A percentile compares a stretch with the other conserved stretches of the same genome.
Conservation (phyloP, 2,113 vertebrate species). For the Pavo muticus region DNA sequence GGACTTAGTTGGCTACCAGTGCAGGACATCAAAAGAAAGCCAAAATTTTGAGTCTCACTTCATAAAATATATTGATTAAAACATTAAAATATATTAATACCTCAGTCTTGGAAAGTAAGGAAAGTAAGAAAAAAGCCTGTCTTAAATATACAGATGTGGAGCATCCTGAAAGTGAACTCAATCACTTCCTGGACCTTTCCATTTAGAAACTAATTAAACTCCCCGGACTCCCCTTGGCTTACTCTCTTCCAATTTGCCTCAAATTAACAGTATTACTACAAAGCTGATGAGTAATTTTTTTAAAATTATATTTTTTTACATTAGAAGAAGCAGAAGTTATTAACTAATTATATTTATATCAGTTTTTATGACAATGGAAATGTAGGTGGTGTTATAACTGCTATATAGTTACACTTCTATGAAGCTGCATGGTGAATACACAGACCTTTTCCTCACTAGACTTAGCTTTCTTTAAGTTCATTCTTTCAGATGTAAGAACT, state of each 20-base stretch:
- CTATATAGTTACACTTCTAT: slow-evolving; percentile 39
- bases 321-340: slow-evolving; percentile 10
- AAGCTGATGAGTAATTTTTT: slow-evolving; percentile 11
- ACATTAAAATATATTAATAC: background rate
- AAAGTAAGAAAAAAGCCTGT: slow-evolving; percentile 27
- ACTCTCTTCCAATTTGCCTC: background rate
- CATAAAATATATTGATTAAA: slow-evolving; percentile 17
- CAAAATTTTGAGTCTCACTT: slow-evolving; percentile 28
- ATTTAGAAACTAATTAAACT: background rate
- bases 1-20: background rate
- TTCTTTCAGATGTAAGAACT: slow-evolving; percentile 34
- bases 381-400: background rate
- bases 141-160: slow-evolving; percentile 50
- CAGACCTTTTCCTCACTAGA: background rate
- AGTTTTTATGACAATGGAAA: slow-evolving; percentile 53
- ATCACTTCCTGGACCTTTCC: background rate
- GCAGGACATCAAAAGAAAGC: background rate
- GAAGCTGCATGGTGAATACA: slow-evolving; percentile 20
- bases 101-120: background rate
- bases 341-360: slow-evolving; percentile 11
- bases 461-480: slow-evolving; percentile 53
- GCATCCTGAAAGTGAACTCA: slow-evolving; percentile 21
- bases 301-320: background rate
- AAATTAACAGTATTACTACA: slow-evolving; percentile 10
- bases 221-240: background rate